phyloP scores from a whole-genome alignment of 2,113 vertebrate species.

The Natator depressus region DNA sequence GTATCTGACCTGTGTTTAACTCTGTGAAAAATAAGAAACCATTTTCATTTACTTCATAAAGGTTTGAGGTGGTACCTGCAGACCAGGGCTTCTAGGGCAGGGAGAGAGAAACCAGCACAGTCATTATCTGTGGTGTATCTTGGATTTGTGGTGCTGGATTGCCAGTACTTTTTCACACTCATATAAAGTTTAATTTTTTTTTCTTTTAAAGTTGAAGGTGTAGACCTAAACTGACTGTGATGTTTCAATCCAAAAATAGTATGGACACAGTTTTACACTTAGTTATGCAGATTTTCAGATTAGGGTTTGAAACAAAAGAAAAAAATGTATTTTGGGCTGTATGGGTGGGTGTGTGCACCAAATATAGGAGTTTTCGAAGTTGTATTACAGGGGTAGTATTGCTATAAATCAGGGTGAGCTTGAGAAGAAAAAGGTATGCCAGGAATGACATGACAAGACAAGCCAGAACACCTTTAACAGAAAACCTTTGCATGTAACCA shows the following conservation, averaged over 20 bases:
- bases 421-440: not conserved
- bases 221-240: not conserved
- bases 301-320: not conserved
- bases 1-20: conserved; percentile 98
- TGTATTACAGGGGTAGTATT: not conserved
- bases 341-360: not conserved
- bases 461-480: not conserved
- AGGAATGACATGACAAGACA: not conserved
- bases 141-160: not conserved
- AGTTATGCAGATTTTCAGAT: not conserved
- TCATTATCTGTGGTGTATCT: not conserved
- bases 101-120: not conserved
- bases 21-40: conserved; percentile 79
- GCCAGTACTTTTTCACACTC: not conserved
- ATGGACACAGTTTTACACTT: not conserved
- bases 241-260: not conserved
- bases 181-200: not conserved
- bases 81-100: not conserved
- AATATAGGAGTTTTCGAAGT: not conserved
- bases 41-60: not conserved
- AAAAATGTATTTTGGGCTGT: not conserved
- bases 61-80: not conserved
- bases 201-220: not conserved
- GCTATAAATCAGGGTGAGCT: not conserved
- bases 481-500: not conserved